Conservation (phyloP, 2,113 vertebrate genomes). For the Rhinogobius similis region DNA sequence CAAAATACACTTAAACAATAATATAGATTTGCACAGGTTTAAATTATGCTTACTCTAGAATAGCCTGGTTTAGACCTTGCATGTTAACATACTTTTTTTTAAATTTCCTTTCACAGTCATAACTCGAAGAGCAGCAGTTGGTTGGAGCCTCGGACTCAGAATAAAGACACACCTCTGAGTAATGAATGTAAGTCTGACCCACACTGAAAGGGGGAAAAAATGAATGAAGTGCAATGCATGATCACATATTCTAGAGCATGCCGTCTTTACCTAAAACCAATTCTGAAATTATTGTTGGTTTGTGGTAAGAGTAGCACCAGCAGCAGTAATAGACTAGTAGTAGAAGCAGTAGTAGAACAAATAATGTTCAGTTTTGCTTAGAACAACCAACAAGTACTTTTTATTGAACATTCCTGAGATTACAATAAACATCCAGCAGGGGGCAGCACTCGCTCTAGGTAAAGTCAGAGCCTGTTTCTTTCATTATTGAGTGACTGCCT, state of each 20-base stretch:
- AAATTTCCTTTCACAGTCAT: slow-evolving; percentile 63
- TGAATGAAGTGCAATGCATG: too few relatives aligned
- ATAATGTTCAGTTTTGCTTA: background rate
- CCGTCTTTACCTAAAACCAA: background rate
- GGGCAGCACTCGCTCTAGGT: slow-evolving; percentile 19
- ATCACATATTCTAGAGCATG: background rate
- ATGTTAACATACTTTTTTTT: background rate
- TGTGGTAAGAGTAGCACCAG: background rate
- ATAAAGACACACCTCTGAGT: slow-evolving; percentile 54
- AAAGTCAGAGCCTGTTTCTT: background rate
- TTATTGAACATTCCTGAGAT: background rate
- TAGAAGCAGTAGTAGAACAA: background rate
- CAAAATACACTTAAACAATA: too few relatives aligned
- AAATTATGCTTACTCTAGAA: background rate
- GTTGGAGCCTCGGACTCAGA: slow-evolving; percentile 65
- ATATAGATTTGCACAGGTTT: too few relatives aligned
- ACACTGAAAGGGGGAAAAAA: background rate
- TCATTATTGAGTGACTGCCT: too few relatives aligned
- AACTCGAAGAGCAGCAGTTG: slow-evolving; percentile 74
- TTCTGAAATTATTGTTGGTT: background rate
- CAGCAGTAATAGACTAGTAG: background rate
- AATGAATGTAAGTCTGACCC: slow-evolving; percentile 44
- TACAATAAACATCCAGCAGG: slow-evolving; percentile 27
- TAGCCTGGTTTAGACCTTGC: background rate
- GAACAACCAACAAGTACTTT: background rate